phyloP scores from a whole-genome alignment of 2,113 vertebrate species.

The Xenus cinereus region DNA sequence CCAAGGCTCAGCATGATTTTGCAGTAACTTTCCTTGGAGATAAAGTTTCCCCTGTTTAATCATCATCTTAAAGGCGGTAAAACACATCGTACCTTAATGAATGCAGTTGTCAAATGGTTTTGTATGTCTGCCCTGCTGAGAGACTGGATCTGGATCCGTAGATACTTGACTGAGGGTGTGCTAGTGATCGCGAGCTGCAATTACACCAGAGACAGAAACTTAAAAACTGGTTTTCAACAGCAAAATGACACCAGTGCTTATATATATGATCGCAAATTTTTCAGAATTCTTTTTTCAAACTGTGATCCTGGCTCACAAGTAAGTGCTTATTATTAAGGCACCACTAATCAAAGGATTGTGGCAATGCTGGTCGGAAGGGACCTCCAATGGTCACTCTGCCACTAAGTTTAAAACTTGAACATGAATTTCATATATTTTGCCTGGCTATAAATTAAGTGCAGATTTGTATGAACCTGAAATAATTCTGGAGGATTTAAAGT shows the following conservation, averaged over 20 bases:
- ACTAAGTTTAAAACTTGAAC: neutral
- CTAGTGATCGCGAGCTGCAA: conserved; percentile 63
- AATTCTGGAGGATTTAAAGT: neutral
- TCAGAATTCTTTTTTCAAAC: neutral
- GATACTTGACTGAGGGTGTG: neutral
- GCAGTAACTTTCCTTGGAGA: conserved; percentile 2
- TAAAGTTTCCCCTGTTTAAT: neutral
- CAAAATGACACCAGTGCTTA: neutral
- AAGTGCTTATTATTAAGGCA: neutral
- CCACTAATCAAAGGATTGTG: neutral
- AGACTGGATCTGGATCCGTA: conserved; percentile 56
- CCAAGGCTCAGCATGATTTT: conserved; percentile 9
- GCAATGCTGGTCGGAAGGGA: neutral
- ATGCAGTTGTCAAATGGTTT: conserved; percentile 8
- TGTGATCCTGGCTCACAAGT: neutral
- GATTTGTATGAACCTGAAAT: neutral
- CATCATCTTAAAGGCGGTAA: neutral
- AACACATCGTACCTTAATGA: conserved; percentile 30
- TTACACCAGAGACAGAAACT: neutral
- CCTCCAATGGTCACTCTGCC: neutral
- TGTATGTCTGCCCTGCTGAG: neutral
- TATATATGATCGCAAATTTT: neutral
- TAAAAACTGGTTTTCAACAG: neutral
- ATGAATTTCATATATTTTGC: neutral
- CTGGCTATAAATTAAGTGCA: neutral